Conservation (phyloP, 2,113 vertebrate genomes). For the Microcebus lehilahytsara region DNA sequence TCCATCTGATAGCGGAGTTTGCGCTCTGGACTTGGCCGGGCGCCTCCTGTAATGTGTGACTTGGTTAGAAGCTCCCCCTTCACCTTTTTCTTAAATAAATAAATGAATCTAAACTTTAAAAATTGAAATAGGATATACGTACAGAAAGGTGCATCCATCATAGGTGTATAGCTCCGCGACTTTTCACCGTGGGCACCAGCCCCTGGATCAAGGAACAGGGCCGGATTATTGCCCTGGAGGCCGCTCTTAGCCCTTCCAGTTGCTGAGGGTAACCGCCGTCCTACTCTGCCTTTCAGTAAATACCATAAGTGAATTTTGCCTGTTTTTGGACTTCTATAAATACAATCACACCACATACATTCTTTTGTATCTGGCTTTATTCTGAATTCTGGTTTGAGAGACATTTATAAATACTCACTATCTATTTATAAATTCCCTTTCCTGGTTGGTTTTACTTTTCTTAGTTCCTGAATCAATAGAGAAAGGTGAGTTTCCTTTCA, state of each 20-base stretch:
- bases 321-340: background rate
- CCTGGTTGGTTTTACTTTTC: background rate
- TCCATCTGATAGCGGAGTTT: background rate
- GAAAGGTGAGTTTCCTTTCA: conserved; percentile 10
- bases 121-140: background rate
- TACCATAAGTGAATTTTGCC: background rate
- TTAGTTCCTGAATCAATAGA: background rate
- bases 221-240: background rate
- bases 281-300: background rate
- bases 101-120: background rate
- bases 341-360: background rate
- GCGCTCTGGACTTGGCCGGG: background rate
- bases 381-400: background rate
- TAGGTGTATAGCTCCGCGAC: background rate
- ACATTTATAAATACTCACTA: background rate
- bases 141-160: accelerated
- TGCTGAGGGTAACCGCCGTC: background rate
- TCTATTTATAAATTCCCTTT: background rate
- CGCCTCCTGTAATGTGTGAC: background rate
- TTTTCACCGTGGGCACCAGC: background rate
- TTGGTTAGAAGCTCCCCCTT: background rate
- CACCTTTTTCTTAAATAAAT: background rate
- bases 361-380: background rate
- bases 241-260: background rate
- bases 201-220: background rate